phyloP scores from a whole-genome alignment of 2,113 vertebrate genomes.

The Rhombomys opimus region DNA sequence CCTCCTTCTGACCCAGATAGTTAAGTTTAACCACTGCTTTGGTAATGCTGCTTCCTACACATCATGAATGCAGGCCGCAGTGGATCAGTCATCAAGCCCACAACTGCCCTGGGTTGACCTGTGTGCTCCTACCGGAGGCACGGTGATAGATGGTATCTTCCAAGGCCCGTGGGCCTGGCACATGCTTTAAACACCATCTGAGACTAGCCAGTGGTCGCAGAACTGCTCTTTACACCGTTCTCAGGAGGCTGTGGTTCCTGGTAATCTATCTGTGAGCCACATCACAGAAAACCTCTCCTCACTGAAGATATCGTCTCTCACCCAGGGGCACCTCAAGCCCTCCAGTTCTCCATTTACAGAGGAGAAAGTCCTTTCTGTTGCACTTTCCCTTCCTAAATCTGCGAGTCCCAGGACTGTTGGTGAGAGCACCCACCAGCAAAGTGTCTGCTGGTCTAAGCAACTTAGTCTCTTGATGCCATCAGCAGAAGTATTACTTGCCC shows the following conservation, averaged over 20 bases:
- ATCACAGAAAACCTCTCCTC: constrained; percentile 54
- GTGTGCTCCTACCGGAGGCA: constrained; percentile 75
- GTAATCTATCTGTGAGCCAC: constrained; percentile 55
- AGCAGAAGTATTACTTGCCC: constrained; percentile 60
- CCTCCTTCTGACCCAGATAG: constrained; percentile 81
- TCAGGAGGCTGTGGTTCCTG: constrained; percentile 74
- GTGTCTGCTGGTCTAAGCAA: constrained; percentile 79
- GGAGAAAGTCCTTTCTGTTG: constrained; percentile 81
- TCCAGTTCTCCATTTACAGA: constrained; percentile 82
- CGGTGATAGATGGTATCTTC: constrained; percentile 87
- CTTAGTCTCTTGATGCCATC: constrained; percentile 70
- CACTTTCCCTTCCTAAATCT: constrained; percentile 75
- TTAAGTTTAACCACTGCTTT: constrained; percentile 89
- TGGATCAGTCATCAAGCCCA: constrained; percentile 84
- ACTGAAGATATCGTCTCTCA: constrained; percentile 85
- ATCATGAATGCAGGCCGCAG: constrained; percentile 86
- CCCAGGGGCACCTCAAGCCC: constrained; percentile 76
- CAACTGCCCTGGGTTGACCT: constrained; percentile 83
- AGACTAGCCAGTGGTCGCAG: constrained; percentile 69
- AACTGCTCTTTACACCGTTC: constrained; percentile 69
- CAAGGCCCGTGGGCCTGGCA: constrained; percentile 73
- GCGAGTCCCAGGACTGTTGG: constrained; percentile 77
- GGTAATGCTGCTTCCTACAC: constrained; percentile 88
- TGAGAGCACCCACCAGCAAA: constrained; percentile 81
- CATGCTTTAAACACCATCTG: constrained; percentile 73